Percentiles rank a stretch among this genome's conserved stretches.
Conservation (phyloP, 2,888 invertebrate species). For the Temnothorax unifasciatus region DNA sequence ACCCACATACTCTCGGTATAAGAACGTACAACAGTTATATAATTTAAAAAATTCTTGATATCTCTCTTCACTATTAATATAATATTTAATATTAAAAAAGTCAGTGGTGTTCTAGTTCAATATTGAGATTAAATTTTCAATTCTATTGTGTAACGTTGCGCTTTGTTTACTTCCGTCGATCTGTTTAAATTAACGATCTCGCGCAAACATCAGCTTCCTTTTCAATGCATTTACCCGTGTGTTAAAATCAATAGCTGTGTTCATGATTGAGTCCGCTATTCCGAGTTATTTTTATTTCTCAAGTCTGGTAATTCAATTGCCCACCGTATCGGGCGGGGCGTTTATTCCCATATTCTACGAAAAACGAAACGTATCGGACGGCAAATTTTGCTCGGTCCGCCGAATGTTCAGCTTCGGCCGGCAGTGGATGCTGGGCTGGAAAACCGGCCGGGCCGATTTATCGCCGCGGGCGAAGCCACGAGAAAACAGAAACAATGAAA, state of each 20-base stretch:
- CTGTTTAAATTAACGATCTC: slow-evolving; percentile 13
- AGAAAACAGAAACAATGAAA: slow-evolving; percentile 77
- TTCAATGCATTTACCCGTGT: background rate
- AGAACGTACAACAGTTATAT: background rate
- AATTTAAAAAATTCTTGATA: background rate
- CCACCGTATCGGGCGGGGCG: slow-evolving; percentile 4
- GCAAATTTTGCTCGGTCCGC: slow-evolving; percentile 31
- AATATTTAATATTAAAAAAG: slow-evolving; percentile 12
- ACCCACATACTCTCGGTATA: background rate
- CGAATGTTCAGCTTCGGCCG: slow-evolving; percentile 37
- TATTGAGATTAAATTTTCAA: background rate
- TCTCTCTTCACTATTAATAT: background rate
- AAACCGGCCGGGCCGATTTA: slow-evolving; percentile 70
- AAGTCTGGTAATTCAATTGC: slow-evolving; percentile 40
- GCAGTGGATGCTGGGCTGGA: slow-evolving; percentile 37
- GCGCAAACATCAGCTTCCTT: slow-evolving; percentile 10
- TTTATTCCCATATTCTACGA: slow-evolving; percentile 47
- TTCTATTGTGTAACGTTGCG: background rate
- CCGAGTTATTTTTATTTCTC: slow-evolving; percentile 30
- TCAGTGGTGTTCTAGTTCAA: background rate
- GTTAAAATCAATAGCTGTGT: slow-evolving; percentile 9
- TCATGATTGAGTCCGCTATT: background rate
- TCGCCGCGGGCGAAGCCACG: slow-evolving; percentile 60
- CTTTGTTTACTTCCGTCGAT: background rate
- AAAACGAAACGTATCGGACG: slow-evolving; percentile 35